These are phyloP conservation scores for Limnephilus marmoratus DNA, from an alignment of 2,888 invertebrate species.

Conservation along the genomic window DNA sequence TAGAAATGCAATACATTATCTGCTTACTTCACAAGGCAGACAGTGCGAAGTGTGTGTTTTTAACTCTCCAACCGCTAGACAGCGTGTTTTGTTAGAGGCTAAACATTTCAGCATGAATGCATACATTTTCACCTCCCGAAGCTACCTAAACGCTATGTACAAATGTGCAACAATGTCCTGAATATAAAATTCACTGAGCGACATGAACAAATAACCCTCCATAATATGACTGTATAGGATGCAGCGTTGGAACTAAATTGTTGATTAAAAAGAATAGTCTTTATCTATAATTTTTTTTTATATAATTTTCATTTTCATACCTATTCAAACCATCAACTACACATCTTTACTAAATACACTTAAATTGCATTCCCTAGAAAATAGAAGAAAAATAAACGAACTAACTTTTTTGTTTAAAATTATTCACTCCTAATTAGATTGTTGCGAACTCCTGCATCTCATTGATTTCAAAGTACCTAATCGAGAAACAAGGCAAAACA, in stretches of 20 bases:
- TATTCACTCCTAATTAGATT: too few species aligned
- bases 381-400: too few species aligned
- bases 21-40: too few species aligned
- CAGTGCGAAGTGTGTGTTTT: background rate
- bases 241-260: background rate
- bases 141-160: constrained; percentile 34
- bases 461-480: too few species aligned
- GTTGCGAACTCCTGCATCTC: too few species aligned
- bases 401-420: too few species aligned
- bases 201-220: background rate
- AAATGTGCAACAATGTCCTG: constrained; percentile 60
- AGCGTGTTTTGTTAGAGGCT: background rate
- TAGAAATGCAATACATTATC: background rate
- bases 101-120: background rate
- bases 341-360: too few species aligned
- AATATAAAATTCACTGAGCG: constrained; percentile 43
- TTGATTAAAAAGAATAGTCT: background rate
- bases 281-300: too few species aligned
- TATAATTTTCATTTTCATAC: too few species aligned
- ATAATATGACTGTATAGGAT: background rate
- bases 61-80: background rate
- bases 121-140: constrained; percentile 45
- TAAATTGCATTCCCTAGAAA: too few species aligned
- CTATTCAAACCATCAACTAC: too few species aligned
- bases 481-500: too few species aligned